These are phyloP conservation scores for Penaeus indicus DNA, from an alignment of 1,140 invertebrate species.

Conservation along the genomic window DNA sequence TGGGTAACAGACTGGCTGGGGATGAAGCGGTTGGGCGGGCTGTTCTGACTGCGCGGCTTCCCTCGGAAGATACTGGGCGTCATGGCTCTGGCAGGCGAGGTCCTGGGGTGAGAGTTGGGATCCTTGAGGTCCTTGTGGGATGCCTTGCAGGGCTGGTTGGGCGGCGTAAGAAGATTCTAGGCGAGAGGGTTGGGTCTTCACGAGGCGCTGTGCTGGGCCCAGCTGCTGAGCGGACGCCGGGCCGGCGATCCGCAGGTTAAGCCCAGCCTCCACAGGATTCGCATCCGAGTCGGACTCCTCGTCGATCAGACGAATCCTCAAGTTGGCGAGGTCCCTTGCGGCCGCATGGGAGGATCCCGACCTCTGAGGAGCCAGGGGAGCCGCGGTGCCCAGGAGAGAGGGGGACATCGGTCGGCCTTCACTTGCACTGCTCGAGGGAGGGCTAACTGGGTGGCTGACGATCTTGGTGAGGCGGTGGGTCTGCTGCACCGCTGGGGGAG, in stretches of 20 bases:
- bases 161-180: no score
- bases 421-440: no score
- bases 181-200: no score
- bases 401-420: not conserved
- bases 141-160: no score
- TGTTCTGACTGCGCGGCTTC: no score
- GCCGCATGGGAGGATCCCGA: slow-evolving; percentile 3
- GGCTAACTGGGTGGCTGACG: not conserved
- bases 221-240: not conserved
- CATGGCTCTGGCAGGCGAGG: not conserved
- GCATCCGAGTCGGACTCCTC: slow-evolving; percentile 36
- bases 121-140: not conserved
- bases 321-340: not conserved
- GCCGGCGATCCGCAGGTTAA: no score
- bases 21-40: no score
- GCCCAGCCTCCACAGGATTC: not conserved
- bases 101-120: not conserved
- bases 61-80: not conserved
- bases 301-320: slow-evolving; percentile 34
- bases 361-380: not conserved
- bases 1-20: no score
- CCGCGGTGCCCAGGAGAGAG: not conserved
- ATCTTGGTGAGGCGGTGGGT: not conserved
- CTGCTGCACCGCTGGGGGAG: not conserved
- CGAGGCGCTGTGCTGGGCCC: not conserved